A percentile compares a stretch with the other conserved stretches of the same genome.
Evolutionary conservation across 2,113 vertebrate species (phyloP).

Genomic region (Aegotheles bennettii): DNA sequence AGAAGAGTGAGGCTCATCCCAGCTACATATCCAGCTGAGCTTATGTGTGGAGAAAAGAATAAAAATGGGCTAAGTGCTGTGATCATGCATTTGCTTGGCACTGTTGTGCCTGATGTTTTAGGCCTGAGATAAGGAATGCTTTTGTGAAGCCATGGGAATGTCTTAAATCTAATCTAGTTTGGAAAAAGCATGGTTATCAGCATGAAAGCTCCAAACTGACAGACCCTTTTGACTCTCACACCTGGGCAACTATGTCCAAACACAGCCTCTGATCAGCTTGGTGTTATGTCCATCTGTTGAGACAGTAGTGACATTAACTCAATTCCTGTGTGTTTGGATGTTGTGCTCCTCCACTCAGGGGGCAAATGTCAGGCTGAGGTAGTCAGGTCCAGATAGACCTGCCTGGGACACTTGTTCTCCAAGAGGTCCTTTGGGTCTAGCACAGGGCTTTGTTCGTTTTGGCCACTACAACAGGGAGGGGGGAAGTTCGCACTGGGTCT

Average conservation of each 20-base stretch:
- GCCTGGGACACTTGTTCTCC: not conserved
- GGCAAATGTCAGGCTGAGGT: not conserved
- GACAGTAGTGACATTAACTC: not conserved
- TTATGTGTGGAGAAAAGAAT: not conserved
- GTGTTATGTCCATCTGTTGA: not conserved
- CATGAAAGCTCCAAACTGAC: not conserved
- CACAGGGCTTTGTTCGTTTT: not conserved
- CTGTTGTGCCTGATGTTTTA: not conserved
- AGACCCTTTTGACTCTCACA: not conserved
- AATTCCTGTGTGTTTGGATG: not conserved
- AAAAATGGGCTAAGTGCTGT: not conserved
- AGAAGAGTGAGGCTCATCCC: not conserved
- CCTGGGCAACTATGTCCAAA: not conserved
- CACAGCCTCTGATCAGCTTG: not conserved
- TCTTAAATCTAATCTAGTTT: not conserved
- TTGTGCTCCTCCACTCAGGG: not conserved
- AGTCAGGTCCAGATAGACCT: not conserved
- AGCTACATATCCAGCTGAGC: not conserved
- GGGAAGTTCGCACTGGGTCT: accelerated
- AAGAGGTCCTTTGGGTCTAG: not conserved
- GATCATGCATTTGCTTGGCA: not conserved
- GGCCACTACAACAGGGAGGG: not conserved
- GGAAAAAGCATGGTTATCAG: not conserved
- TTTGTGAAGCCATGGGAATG: not conserved
- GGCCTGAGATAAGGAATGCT: not conserved